Conservation (phyloP, 2,888 invertebrate species). For the Melanostoma mellinum region DNA sequence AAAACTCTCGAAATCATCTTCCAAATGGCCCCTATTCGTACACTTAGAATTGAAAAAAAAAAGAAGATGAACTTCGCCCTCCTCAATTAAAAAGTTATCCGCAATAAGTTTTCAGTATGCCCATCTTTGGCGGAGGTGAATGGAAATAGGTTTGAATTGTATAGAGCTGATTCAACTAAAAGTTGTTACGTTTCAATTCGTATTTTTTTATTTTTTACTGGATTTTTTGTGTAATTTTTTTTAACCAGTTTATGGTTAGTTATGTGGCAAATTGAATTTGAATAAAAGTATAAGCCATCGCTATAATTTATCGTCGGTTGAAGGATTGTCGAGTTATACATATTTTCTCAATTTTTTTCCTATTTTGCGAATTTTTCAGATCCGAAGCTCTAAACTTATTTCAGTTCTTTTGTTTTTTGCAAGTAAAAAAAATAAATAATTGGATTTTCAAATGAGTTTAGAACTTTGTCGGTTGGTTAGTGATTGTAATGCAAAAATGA, state of each 20-base stretch:
- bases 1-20: conserved; percentile 20
- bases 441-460: conserved; percentile 56
- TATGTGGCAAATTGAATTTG: conserved; percentile 71
- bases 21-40: neutral
- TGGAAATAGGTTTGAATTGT: conserved; percentile 59
- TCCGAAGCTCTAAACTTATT: neutral
- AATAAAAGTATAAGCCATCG: conserved; percentile 63
- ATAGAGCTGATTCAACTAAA: conserved; percentile 65
- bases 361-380: conserved; percentile 1
- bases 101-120: conserved; percentile 67
- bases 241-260: conserved; percentile 55
- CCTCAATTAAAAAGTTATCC: conserved; percentile 72
- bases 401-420: conserved; percentile 20
- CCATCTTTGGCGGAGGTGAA: conserved; percentile 44
- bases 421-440: conserved; percentile 42
- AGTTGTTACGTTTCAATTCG: conserved; percentile 64
- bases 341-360: conserved; percentile 24
- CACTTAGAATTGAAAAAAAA: conserved; percentile 14
- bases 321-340: conserved; percentile 41
- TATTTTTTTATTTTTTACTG: conserved; percentile 25
- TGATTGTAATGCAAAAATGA: conserved; percentile 53
- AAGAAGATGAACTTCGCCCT: conserved; percentile 48
- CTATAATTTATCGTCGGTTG: conserved; percentile 63
- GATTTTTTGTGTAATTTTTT: conserved; percentile 28
- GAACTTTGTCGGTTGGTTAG: conserved; percentile 27